Percentiles rank a stretch among this genome's conserved stretches.
Conservation (phyloP, 2,113 vertebrate species). For the Phalacrocorax aristotelis region DNA sequence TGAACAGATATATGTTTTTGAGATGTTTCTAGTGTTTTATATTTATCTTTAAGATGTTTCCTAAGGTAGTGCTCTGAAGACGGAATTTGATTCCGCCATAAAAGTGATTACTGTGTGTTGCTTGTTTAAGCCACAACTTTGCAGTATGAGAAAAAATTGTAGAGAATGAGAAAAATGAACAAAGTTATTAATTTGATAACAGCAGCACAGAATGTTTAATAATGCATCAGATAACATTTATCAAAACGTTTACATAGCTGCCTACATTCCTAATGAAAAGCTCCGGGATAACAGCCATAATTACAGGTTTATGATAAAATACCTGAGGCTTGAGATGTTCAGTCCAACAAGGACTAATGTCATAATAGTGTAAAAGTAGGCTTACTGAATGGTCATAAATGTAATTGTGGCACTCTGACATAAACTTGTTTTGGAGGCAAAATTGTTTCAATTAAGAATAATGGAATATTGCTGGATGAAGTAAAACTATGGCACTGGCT, state of each 20-base stretch:
- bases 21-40: not conserved
- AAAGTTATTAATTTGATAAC: not conserved
- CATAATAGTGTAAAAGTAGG: not conserved
- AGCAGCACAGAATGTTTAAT: not conserved
- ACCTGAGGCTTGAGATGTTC: not conserved
- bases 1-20: not conserved
- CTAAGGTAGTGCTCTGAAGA: not conserved
- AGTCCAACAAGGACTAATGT: not conserved
- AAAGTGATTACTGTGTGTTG: not conserved
- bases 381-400: not conserved
- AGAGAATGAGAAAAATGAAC: not conserved
- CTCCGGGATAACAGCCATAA: not conserved
- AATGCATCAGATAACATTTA: not conserved
- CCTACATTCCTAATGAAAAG: not conserved
- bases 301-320: not conserved
- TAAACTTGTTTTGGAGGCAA: not conserved
- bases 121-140: not conserved
- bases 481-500: not conserved
- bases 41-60: not conserved
- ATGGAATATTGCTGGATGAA: not conserved
- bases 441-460: conserved; percentile 3
- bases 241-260: not conserved
- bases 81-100: not conserved
- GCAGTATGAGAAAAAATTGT: not conserved
- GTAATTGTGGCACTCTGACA: not conserved